Evolutionary conservation across 2,888 invertebrate species (phyloP).

Genomic region (Drosophila planitibia): DNA sequence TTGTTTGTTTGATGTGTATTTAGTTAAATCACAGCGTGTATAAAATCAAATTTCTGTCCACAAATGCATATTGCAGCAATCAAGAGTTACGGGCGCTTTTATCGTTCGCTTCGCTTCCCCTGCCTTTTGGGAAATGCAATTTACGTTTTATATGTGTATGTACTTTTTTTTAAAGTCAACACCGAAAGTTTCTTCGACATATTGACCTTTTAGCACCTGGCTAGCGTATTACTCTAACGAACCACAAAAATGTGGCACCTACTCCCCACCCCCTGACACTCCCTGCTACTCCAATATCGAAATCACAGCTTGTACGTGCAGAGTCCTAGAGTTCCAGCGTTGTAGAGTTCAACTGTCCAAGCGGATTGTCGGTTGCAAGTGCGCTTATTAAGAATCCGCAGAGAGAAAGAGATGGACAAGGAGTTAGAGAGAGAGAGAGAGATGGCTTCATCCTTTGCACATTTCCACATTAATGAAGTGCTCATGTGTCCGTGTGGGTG

Average conservation of each 20-base stretch:
- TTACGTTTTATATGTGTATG: slow-evolving; percentile 27
- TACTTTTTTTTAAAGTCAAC: slow-evolving; percentile 70
- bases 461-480: slow-evolving; percentile 75
- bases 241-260: slow-evolving; percentile 59
- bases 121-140: slow-evolving; percentile 16
- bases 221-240: slow-evolving; percentile 61
- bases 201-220: slow-evolving; percentile 71
- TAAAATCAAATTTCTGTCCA: slow-evolving; percentile 19
- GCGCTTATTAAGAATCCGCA: slow-evolving; percentile 76
- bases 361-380: slow-evolving; percentile 49
- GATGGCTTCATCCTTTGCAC: slow-evolving; percentile 41
- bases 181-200: slow-evolving; percentile 55
- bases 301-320: slow-evolving; percentile 73
- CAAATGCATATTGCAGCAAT: slow-evolving; percentile 46
- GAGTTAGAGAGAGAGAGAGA: slow-evolving; percentile 17
- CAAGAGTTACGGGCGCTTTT: slow-evolving; percentile 11
- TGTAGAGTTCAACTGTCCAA: slow-evolving; percentile 39
- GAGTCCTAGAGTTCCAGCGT: slow-evolving; percentile 19
- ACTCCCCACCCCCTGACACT: neutral
- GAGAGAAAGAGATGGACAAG: slow-evolving; percentile 1
- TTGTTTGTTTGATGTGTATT: neutral
- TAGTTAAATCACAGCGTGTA: slow-evolving; percentile 1
- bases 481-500: slow-evolving; percentile 40
- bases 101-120: neutral
- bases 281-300: slow-evolving; percentile 19